Conservation (phyloP, 2,797 vertebrate species). For the Monodelphis domestica region DNA sequence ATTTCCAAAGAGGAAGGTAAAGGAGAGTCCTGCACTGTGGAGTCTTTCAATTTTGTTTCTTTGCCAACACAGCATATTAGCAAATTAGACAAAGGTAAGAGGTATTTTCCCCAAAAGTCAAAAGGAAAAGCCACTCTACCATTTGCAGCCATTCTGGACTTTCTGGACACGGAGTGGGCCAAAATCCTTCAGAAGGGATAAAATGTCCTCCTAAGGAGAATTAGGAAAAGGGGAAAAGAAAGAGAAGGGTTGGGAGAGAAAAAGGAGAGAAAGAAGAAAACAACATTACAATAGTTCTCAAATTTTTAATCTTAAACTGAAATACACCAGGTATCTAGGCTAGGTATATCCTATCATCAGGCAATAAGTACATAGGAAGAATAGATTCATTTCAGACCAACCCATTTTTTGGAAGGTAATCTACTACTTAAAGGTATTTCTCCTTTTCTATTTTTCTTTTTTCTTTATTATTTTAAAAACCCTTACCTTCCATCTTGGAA, state of each 20-base stretch:
- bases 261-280: background rate
- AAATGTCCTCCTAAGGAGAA: slow-evolving; percentile 28
- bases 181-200: slow-evolving; percentile 43
- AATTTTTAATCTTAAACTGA: background rate
- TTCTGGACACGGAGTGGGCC: slow-evolving; percentile 10
- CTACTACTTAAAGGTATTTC: background rate
- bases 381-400: background rate
- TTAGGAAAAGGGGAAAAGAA: background rate
- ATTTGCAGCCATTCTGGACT: background rate
- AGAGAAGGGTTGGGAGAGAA: background rate
- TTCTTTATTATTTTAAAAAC: too few relatives aligned
- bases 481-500: too few relatives aligned
- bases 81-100: slow-evolving; percentile 11
- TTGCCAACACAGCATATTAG: background rate
- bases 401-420: background rate
- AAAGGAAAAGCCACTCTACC: slow-evolving; percentile 11
- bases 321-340: background rate
- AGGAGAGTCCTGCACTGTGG: background rate
- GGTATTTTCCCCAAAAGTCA: slow-evolving; percentile 43
- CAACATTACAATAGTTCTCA: background rate
- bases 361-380: background rate
- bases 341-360: background rate
- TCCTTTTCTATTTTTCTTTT: too few relatives aligned
- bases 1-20: background rate
- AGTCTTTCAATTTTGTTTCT: background rate